phyloP scores from a whole-genome alignment of 1,140 invertebrate species.

The Gonatopus flavifemur region DNA sequence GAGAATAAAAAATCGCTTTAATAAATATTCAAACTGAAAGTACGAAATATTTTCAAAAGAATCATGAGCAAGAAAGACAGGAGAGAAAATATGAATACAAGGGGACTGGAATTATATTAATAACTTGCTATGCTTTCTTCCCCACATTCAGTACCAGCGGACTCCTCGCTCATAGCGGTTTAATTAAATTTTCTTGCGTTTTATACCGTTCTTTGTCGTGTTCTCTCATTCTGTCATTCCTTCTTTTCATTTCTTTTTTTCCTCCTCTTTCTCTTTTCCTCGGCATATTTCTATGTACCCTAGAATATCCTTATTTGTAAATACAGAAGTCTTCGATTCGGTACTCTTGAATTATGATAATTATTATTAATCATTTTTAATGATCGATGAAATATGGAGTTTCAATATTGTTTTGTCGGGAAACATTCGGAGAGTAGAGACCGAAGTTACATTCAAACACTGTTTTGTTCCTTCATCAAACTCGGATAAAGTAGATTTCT shows the following conservation, averaged over 20 bases:
- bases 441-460: no score
- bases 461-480: conserved; percentile 22
- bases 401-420: no score
- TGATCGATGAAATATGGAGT: no score
- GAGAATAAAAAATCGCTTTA: no score
- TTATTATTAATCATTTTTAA: no score
- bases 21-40: no score
- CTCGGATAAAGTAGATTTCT: conserved; percentile 36
- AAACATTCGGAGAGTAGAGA: no score
- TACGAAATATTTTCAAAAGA: no score
- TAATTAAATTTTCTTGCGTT: conserved; percentile 49
- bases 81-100: conserved; percentile 39
- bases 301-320: no score
- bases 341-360: no score
- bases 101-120: conserved; percentile 46
- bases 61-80: conserved; percentile 21
- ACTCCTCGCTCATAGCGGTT: conserved; percentile 23
- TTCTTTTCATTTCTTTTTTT: conserved; percentile 11
- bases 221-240: conserved; percentile 21
- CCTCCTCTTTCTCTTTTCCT: neutral
- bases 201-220: conserved; percentile 32
- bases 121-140: conserved; percentile 33
- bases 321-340: no score
- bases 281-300: no score
- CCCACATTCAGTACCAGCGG: conserved; percentile 14